These are phyloP conservation scores for Drosophila sulfurigaster DNA, from an alignment of 1,140 invertebrate species.

Conservation along the genomic window DNA sequence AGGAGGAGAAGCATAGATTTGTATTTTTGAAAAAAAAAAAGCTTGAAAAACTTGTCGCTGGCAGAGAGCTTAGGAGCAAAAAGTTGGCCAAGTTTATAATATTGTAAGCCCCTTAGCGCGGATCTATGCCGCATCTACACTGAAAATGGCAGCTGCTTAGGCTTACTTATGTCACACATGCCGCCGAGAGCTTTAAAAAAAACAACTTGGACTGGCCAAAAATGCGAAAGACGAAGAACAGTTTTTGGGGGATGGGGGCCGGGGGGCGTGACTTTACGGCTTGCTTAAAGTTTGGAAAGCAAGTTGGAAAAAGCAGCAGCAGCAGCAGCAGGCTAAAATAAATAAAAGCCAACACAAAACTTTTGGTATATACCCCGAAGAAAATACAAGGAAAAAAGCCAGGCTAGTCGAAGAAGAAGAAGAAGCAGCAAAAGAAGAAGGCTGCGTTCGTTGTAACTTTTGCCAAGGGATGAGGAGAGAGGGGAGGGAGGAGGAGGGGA, in stretches of 20 bases:
- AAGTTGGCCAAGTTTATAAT: conserved; percentile 7
- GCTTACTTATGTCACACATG: conserved; percentile 79
- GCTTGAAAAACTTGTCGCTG: conserved; percentile 15
- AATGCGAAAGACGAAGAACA: no score
- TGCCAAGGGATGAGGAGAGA: conserved; percentile 50
- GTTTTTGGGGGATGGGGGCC: no score
- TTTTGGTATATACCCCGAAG: conserved; percentile 45
- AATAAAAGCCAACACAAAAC: conserved; percentile 73
- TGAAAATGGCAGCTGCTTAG: conserved; percentile 61
- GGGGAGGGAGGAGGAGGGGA: neutral
- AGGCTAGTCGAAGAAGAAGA: conserved; percentile 1
- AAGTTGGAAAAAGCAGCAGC: conserved; percentile 27
- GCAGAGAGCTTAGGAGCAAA: neutral
- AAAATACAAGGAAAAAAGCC: neutral
- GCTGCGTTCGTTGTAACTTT: conserved; percentile 62
- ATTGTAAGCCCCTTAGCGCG: conserved; percentile 20
- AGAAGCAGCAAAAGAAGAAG: conserved; percentile 28
- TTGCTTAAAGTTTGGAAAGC: conserved; percentile 63
- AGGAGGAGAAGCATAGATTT: neutral
- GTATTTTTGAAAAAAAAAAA: conserved; percentile 8
- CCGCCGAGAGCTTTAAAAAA: conserved; percentile 31
- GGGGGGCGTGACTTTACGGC: conserved; percentile 51
- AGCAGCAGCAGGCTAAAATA: conserved; percentile 62
- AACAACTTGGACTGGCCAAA: conserved; percentile 16
- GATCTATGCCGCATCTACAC: conserved; percentile 13